These are phyloP conservation scores for Drosophila kuntzei DNA, from an alignment of 2,888 invertebrate species.

Conservation along the genomic window DNA sequence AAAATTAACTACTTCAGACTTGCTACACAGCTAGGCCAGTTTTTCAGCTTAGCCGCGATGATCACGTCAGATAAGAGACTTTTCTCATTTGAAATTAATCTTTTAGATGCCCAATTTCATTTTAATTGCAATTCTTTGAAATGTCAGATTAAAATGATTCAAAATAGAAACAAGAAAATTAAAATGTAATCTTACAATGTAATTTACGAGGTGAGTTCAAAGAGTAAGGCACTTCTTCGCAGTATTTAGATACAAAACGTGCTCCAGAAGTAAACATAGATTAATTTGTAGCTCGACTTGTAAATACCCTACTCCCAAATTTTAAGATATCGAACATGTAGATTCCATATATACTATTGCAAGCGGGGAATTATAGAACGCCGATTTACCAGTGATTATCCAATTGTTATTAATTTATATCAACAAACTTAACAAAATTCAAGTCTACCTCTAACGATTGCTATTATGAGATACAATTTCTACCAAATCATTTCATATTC, in stretches of 20 bases:
- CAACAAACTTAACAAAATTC: too few relatives aligned
- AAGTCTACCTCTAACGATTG: too few relatives aligned
- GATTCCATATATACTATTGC: background rate
- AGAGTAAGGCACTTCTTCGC: background rate
- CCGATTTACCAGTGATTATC: too few relatives aligned
- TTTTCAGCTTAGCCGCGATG: conserved; percentile 57
- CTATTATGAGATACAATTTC: background rate
- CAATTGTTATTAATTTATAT: too few relatives aligned
- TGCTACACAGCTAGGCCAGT: conserved; percentile 46
- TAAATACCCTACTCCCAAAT: background rate
- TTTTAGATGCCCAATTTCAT: conserved; percentile 56
- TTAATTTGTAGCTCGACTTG: background rate
- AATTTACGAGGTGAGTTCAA: conserved; percentile 8
- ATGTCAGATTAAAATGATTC: conserved; percentile 40
- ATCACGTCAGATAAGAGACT: conserved; percentile 52
- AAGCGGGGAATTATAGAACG: too few relatives aligned
- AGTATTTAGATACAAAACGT: background rate
- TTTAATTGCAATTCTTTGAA: conserved; percentile 68
- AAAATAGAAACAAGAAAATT: conserved; percentile 36
- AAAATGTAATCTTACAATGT: conserved; percentile 8
- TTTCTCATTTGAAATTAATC: conserved; percentile 44
- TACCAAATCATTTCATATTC: background rate
- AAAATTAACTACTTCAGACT: conserved; percentile 35
- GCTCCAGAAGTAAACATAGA: background rate
- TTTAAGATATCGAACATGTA: background rate